Evolutionary conservation across 2,113 vertebrate genomes (phyloP).

Genomic region (Procavia capensis): DNA sequence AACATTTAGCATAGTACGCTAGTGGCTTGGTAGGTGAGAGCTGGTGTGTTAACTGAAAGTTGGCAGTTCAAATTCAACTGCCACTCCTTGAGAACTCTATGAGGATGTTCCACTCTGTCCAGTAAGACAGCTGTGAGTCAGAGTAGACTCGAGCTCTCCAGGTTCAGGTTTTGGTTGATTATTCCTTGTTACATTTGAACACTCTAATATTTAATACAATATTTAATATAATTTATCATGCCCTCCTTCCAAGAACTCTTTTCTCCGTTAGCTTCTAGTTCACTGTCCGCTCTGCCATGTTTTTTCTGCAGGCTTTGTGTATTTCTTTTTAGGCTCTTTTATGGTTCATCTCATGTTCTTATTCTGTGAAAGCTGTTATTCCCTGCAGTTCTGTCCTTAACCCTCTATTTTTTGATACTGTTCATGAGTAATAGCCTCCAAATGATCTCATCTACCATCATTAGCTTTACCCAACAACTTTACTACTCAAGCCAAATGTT

Average conservation of each 20-base stretch:
- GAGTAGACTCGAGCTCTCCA: too few relatives aligned
- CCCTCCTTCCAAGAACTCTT: not conserved
- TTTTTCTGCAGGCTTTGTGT: not conserved
- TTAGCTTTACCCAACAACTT: not conserved
- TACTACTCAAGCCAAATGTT: not conserved
- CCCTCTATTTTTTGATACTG: not conserved
- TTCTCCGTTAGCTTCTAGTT: not conserved
- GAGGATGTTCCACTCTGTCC: too few relatives aligned
- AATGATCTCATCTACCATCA: not conserved
- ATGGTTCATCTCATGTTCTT: not conserved
- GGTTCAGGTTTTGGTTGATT: too few relatives aligned
- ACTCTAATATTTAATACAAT: too few relatives aligned
- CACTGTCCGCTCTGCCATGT: not conserved
- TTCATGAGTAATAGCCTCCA: not conserved
- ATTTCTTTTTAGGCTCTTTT: not conserved
- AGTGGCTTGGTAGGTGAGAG: too few relatives aligned
- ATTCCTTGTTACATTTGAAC: not conserved
- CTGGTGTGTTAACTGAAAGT: too few relatives aligned
- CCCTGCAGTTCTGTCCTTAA: not conserved
- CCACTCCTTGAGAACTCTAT: too few relatives aligned
- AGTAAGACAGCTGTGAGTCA: too few relatives aligned
- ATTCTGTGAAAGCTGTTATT: not conserved
- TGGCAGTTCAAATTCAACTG: too few relatives aligned
- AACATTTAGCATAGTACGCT: not conserved
- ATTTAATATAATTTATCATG: not conserved